Evolutionary conservation across 2,113 vertebrate species (phyloP).

Genomic region (Rhagologus leucostigma): DNA sequence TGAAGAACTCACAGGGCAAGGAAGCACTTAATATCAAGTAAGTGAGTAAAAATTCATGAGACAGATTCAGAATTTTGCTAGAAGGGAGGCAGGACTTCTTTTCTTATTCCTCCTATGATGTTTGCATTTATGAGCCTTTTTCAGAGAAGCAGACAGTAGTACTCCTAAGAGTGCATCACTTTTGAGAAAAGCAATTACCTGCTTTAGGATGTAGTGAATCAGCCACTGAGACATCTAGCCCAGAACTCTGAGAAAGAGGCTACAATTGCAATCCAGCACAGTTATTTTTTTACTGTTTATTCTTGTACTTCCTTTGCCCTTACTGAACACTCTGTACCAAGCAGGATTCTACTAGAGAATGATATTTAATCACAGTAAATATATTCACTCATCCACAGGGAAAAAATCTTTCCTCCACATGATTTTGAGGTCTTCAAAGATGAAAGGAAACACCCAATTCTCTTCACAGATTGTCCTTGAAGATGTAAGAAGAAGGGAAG

Average conservation of each 20-base stretch:
- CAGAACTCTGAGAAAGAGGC: neutral
- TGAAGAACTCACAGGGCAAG: neutral
- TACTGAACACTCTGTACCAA: neutral
- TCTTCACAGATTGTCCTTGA: neutral
- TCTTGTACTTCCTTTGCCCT: neutral
- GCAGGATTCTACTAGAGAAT: neutral
- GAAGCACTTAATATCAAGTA: neutral
- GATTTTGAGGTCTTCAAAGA: neutral
- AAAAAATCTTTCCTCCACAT: neutral
- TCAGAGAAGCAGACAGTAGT: neutral
- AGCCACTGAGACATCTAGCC: neutral
- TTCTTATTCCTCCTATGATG: neutral
- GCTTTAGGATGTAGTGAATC: neutral
- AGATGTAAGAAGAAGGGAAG: neutral
- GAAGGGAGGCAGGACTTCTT: neutral
- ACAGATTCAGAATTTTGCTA: neutral
- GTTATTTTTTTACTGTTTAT: neutral
- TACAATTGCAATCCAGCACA: neutral
- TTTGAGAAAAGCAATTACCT: neutral
- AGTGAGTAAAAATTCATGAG: constrained; percentile 9
- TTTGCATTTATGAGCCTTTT: neutral
- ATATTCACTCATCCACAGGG: neutral
- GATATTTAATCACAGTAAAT: neutral
- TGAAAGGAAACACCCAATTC: neutral
- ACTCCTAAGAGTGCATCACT: neutral